phyloP scores from a whole-genome alignment of 2,113 vertebrate species.

The Pipra filicauda region DNA sequence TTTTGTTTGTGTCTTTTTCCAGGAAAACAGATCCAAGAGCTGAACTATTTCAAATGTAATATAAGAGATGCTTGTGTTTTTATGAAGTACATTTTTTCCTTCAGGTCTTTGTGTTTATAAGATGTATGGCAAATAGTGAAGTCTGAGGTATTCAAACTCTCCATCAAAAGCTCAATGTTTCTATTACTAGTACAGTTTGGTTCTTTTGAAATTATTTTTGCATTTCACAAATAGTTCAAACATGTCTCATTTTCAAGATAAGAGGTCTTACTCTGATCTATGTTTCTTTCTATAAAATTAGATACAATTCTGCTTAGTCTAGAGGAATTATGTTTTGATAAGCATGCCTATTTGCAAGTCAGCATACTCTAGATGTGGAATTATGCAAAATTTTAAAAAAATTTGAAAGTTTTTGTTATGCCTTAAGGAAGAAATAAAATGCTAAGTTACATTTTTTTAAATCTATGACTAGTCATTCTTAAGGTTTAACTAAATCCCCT shows the following conservation, averaged over 20 bases:
- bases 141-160: neutral
- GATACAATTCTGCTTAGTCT: neutral
- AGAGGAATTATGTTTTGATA: neutral
- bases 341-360: neutral
- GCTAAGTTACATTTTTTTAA: neutral
- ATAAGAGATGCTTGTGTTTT: neutral
- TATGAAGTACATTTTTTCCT: neutral
- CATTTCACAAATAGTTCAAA: neutral
- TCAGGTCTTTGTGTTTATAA: neutral
- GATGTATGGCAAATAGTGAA: neutral
- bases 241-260: neutral
- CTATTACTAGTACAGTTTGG: neutral
- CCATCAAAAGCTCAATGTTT: neutral
- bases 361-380: neutral
- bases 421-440: neutral
- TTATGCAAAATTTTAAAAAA: neutral
- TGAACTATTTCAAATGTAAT: neutral
- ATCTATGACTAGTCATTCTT: neutral
- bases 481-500: slow-evolving; percentile 13
- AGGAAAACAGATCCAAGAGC: neutral
- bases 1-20: neutral
- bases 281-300: neutral
- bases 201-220: neutral
- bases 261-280: neutral
- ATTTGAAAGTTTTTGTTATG: neutral